Evolutionary conservation across 2,113 vertebrate genomes (phyloP).

Genomic region (Fulmarus glacialis): DNA sequence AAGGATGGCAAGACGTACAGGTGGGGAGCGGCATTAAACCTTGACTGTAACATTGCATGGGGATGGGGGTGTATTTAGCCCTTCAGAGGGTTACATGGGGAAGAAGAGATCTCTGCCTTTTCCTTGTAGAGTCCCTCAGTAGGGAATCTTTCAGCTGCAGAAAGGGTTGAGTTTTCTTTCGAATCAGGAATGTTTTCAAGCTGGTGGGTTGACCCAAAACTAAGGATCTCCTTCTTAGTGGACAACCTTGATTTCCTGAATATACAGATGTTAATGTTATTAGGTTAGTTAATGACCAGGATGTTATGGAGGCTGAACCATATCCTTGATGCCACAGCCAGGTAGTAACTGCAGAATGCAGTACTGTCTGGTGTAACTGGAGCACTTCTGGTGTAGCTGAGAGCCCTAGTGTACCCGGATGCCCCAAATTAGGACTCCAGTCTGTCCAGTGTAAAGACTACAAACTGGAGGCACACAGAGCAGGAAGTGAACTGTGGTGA

Average conservation of each 20-base stretch:
- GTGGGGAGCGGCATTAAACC: constrained; percentile 52
- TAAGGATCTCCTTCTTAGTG: neutral
- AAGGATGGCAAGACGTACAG: constrained; percentile 85
- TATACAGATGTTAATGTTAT: neutral
- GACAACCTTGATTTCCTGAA: neutral
- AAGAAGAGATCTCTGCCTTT: neutral
- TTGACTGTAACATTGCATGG: neutral
- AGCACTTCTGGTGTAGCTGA: neutral
- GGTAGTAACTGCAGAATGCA: neutral
- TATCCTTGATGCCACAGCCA: neutral
- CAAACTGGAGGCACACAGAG: neutral
- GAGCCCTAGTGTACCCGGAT: neutral
- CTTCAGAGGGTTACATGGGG: neutral
- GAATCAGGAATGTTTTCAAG: neutral
- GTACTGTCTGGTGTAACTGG: neutral
- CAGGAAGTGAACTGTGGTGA: neutral
- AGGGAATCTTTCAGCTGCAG: neutral
- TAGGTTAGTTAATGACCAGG: neutral
- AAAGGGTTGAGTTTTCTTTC: neutral
- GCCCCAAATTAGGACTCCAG: neutral
- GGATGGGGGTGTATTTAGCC: neutral
- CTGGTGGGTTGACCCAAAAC: neutral
- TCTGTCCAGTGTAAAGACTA: neutral
- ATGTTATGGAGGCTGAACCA: neutral
- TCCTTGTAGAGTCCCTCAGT: neutral